Base-by-base conservation (phyloP, 1,140 invertebrate species). In the Centruroides sculpturatus region DNA sequence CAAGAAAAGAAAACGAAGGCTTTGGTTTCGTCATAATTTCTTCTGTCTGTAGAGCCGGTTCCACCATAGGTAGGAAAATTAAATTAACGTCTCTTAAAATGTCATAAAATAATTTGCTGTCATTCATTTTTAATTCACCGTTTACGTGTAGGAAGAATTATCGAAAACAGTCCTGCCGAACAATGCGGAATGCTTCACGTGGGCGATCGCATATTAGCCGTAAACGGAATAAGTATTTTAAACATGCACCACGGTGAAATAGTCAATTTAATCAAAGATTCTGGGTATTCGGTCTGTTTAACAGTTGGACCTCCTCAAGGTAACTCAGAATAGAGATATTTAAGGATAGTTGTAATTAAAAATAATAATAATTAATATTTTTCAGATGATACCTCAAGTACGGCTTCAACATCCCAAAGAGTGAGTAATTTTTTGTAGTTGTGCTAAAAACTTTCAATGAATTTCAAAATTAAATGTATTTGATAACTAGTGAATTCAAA, bases 21-120 rank as follows among this genome's bases (percentile, higher is more conserved):
- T 99, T 99, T 76, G 96, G 95, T 23, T 99, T 98, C 76, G 93
- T 98, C 34, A 96, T 99, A 57, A 97, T 98, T 67, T 98, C 94
- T 0, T 96, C 92, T 10, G 87, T 92, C 2, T 92, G 92, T 66
- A 90, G 89, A 78, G 83, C 86, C 61, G 89, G 90, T 47, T 90
- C 90, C 3, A 93, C 91, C 46, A 96, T 98, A 71, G 93, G 93
- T 86, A 80, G 80, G 5, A 53, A 34, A 53, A 53, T 7, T 34
- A 34, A 36, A 53, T 53, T 53, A 51, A 12, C 34, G 2, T 34
- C 34, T 34, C 2, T 51, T n/a, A n/a, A n/a, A 51, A 12, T n/a
- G 34, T 51, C 12, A 51, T 51, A 51, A 51, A 53, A 53, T 53
- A 6, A 53, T 53, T 7, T 23, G 51, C 5, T 41, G 41, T 3